Evolutionary conservation across 2,797 vertebrate species (phyloP).

Genomic region (Aulostomus chinensis): DNA sequence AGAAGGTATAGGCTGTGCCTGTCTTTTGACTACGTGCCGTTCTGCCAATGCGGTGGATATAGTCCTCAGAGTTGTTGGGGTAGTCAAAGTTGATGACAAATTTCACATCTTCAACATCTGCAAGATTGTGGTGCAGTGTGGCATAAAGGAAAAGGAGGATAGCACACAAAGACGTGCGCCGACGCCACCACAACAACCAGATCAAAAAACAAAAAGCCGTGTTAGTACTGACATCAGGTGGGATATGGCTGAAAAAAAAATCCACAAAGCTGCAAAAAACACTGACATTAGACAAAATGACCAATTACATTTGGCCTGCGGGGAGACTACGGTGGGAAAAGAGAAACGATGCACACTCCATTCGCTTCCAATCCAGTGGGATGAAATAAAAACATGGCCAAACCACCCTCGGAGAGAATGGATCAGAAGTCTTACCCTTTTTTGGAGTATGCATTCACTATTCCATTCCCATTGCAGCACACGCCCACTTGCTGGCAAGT

Average conservation of each 20-base stretch:
- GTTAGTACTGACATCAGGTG: slow-evolving; percentile 85
- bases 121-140: slow-evolving; percentile 86
- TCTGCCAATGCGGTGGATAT: slow-evolving; percentile 99
- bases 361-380: slow-evolving; percentile 69
- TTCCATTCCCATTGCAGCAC: slow-evolving; percentile 91
- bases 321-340: slow-evolving; percentile 84
- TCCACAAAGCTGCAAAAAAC: slow-evolving; percentile 42
- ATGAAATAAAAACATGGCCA: slow-evolving; percentile 55
- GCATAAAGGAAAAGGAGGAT: slow-evolving; percentile 78
- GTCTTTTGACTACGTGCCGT: slow-evolving; percentile 99
- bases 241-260: slow-evolving; percentile 37
- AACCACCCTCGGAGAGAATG: slow-evolving; percentile 76
- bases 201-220: slow-evolving; percentile 88
- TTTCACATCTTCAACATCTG: slow-evolving; percentile 99
- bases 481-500: slow-evolving; percentile 91
- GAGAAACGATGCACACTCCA: slow-evolving; percentile 80
- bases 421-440: slow-evolving; percentile 86
- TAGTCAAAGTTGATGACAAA: slow-evolving; percentile 99
- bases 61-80: slow-evolving; percentile 99
- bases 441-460: slow-evolving; percentile 92
- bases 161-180: slow-evolving; percentile 87
- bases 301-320: slow-evolving; percentile 62
- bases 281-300: slow-evolving; percentile 48
- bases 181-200: slow-evolving; percentile 97
- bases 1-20: slow-evolving; percentile 99